A percentile compares a stretch with the other conserved stretches of the same genome.
Evolutionary conservation across 2,888 invertebrate genomes (phyloP).

Genomic region (Notodromas monacha): DNA sequence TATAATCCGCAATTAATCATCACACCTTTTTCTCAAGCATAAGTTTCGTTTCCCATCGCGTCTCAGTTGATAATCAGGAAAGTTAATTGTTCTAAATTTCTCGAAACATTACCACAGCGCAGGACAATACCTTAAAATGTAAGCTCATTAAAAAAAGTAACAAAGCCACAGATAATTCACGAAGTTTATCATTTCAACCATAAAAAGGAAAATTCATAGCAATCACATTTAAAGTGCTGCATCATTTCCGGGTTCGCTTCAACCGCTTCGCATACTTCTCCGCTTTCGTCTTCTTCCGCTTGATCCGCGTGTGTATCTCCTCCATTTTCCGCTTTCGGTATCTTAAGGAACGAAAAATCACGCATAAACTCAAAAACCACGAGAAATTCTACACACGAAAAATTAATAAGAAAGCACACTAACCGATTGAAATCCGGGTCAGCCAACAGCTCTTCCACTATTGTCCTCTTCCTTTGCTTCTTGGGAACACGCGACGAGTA

Average conservation of each 20-base stretch:
- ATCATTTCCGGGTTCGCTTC: conserved; percentile 26
- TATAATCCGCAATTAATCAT: too few species aligned
- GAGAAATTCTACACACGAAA: conserved; percentile 27
- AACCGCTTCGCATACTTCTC: conserved; percentile 29
- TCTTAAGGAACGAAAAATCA: conserved; percentile 6
- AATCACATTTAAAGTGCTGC: not conserved
- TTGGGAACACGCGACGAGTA: conserved; percentile 46
- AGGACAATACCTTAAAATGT: too few species aligned
- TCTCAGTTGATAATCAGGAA: too few species aligned
- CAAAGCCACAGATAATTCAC: too few species aligned
- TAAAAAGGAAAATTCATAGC: too few species aligned
- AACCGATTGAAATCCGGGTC: conserved; percentile 34
- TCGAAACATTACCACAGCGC: too few species aligned
- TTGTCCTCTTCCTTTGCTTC: conserved; percentile 50
- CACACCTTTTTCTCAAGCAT: too few species aligned
- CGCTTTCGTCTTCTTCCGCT: conserved; percentile 24
- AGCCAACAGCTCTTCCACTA: conserved; percentile 70
- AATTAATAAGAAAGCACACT: too few species aligned
- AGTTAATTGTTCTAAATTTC: too few species aligned
- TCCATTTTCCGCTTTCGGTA: conserved; percentile 10
- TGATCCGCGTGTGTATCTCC: conserved; percentile 9
- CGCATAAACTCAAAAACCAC: conserved; percentile 8
- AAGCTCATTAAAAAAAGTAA: too few species aligned
- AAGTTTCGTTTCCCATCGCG: too few species aligned
- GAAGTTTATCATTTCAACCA: too few species aligned